Percentiles rank a stretch among this genome's conserved stretches.
Conservation (phyloP, 2,113 vertebrate genomes). For the Hepsetus odoe region DNA sequence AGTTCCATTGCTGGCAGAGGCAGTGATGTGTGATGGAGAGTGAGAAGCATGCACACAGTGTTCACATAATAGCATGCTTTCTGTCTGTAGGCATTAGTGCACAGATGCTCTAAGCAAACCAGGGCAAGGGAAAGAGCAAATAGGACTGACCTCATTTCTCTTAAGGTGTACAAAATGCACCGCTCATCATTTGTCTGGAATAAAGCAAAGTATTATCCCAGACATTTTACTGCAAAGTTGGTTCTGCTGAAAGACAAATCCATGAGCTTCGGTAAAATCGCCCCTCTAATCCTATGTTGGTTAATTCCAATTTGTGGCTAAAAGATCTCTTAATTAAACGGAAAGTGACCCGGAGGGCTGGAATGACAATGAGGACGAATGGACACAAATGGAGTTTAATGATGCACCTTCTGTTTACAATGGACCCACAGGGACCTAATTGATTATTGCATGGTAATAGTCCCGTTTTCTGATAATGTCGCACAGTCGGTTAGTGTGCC, state of each 20-base stretch:
- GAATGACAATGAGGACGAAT: conserved; percentile 42
- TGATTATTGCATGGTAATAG: conserved; percentile 43
- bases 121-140: conserved; percentile 16
- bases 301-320: conserved; percentile 31
- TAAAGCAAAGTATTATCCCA: conserved; percentile 1
- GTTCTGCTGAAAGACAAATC: background rate
- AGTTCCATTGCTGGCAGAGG: conserved; percentile 44
- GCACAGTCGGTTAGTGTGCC: background rate
- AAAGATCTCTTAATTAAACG: conserved; percentile 47
- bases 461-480: background rate
- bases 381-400: conserved; percentile 45
- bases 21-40: conserved; percentile 45
- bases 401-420: conserved; percentile 50
- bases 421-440: conserved; percentile 37
- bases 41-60: conserved; percentile 23
- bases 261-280: conserved; percentile 7
- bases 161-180: conserved; percentile 19
- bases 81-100: conserved; percentile 30
- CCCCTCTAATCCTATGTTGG: conserved; percentile 28
- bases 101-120: conserved; percentile 44
- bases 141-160: conserved; percentile 40
- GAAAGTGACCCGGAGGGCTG: conserved; percentile 15
- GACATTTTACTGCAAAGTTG: background rate
- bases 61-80: conserved; percentile 30
- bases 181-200: conserved; percentile 1